These are phyloP conservation scores for Lindbergichthys nudifrons DNA, from an alignment of 2,797 vertebrate species.

Conservation along the genomic window DNA sequence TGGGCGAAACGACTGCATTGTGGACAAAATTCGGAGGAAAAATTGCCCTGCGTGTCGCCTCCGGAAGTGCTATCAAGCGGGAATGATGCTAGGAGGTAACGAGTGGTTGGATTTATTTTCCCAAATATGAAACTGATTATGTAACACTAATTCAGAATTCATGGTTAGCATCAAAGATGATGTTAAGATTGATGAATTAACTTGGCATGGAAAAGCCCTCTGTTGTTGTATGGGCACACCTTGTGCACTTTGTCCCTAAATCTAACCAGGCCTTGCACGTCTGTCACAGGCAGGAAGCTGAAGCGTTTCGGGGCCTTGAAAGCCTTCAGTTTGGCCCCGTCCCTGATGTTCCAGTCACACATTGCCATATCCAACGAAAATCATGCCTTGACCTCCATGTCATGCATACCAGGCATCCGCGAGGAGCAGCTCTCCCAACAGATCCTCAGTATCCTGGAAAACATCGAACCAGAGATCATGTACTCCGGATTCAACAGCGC, in stretches of 20 bases:
- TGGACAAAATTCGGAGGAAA: conserved; percentile 98
- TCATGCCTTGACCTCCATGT: conserved; percentile 83
- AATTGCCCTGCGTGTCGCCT: conserved; percentile 98
- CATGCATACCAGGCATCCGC: conserved; percentile 86
- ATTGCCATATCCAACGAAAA: conserved; percentile 71
- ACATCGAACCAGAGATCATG: conserved; percentile 93
- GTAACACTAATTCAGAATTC: conserved; percentile 5
- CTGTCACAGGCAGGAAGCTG: conserved; percentile 91
- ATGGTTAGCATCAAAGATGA: background rate
- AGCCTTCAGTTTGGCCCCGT: conserved; percentile 86
- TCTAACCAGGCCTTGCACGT: conserved; percentile 44
- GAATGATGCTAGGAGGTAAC: conserved; percentile 98
- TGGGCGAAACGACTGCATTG: conserved; percentile 98
- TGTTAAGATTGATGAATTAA: background rate
- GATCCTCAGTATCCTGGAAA: conserved; percentile 90
- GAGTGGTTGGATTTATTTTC: conserved; percentile 24
- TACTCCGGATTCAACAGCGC: conserved; percentile 91
- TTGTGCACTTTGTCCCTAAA: conserved; percentile 10
- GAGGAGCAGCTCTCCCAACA: conserved; percentile 91
- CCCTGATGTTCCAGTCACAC: conserved; percentile 82
- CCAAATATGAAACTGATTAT: background rate
- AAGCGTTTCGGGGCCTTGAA: conserved; percentile 94
- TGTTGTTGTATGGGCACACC: background rate
- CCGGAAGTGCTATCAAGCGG: conserved; percentile 96
- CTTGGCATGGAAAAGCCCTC: background rate